Conservation (phyloP, 2,888 invertebrate genomes). For the Pharmacophagus antenor region DNA sequence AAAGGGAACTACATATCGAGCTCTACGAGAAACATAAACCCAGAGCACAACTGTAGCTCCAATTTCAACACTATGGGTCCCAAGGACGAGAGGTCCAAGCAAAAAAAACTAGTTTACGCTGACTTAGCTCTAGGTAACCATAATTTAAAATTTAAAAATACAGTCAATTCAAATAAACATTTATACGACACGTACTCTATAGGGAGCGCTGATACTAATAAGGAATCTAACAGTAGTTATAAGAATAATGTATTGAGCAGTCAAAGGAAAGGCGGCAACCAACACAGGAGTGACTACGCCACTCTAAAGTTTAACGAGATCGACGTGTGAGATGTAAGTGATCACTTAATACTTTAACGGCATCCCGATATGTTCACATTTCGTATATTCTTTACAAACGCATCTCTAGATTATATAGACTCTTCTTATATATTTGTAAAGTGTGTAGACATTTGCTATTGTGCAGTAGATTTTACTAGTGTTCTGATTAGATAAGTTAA, state of each 20-base stretch:
- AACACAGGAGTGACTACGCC: constrained; percentile 71
- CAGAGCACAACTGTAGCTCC: constrained; percentile 57
- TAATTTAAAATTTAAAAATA: constrained; percentile 80
- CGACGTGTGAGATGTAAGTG: constrained; percentile 75
- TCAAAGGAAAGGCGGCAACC: constrained; percentile 55
- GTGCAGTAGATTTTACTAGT: no score
- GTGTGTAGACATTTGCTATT: no score
- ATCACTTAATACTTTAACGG: constrained; percentile 2
- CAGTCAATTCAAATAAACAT: constrained; percentile 80
- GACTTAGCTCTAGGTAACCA: constrained; percentile 79
- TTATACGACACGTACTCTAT: constrained; percentile 77
- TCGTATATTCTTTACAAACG: no score
- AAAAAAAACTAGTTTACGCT: constrained; percentile 78
- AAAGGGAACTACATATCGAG: constrained; percentile 78
- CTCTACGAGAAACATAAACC: constrained; percentile 68
- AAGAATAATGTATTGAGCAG: constrained; percentile 62
- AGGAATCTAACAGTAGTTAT: constrained; percentile 65
- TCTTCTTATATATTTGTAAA: no score
- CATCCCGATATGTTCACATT: no score
- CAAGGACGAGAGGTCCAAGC: constrained; percentile 70
- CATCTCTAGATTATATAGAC: no score
- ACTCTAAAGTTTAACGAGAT: constrained; percentile 78
- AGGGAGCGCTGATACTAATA: constrained; percentile 65
- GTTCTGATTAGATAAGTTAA: no score
- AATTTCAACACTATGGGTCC: constrained; percentile 64